Conservation (phyloP, 2,888 invertebrate species). For the Athetis lepigone region DNA sequence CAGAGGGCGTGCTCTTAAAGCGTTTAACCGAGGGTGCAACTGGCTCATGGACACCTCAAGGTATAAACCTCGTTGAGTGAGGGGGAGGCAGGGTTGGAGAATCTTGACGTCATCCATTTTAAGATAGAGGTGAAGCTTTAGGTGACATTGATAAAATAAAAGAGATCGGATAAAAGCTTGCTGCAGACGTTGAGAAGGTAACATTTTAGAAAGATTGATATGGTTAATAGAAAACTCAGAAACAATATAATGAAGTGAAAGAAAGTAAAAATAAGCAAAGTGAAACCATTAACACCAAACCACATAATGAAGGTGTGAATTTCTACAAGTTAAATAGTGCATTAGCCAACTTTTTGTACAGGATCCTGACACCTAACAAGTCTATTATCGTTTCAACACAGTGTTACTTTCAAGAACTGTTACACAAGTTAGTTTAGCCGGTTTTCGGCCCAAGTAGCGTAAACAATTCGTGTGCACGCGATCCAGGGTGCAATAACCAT, state of each 20-base stretch:
- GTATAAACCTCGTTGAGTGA: constrained; percentile 30
- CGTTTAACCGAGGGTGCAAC: constrained; percentile 54
- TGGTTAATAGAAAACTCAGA: constrained; percentile 1
- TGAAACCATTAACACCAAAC: constrained; percentile 34
- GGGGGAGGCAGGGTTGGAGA: constrained; percentile 29
- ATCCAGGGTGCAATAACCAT: constrained; percentile 64
- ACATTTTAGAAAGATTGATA: neutral
- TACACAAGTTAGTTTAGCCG: constrained; percentile 62
- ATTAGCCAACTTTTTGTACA: constrained; percentile 50
- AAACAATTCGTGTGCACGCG: constrained; percentile 66
- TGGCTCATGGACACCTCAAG: constrained; percentile 60
- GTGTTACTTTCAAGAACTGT: constrained; percentile 57
- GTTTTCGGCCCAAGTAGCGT: constrained; percentile 50
- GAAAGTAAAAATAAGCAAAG: constrained; percentile 22
- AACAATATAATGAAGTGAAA: constrained; percentile 9
- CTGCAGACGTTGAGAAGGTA: neutral
- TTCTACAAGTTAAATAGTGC: constrained; percentile 37
- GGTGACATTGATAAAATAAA: constrained; percentile 1
- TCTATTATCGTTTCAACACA: constrained; percentile 51
- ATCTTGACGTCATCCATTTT: constrained; percentile 46
- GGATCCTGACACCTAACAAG: constrained; percentile 41
- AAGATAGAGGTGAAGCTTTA: constrained; percentile 11
- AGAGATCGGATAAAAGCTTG: neutral
- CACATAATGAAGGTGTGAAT: constrained; percentile 34
- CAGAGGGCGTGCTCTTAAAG: constrained; percentile 38